Evolutionary conservation across 2,113 vertebrate genomes (phyloP).

Genomic region (Cavia porcellus): DNA sequence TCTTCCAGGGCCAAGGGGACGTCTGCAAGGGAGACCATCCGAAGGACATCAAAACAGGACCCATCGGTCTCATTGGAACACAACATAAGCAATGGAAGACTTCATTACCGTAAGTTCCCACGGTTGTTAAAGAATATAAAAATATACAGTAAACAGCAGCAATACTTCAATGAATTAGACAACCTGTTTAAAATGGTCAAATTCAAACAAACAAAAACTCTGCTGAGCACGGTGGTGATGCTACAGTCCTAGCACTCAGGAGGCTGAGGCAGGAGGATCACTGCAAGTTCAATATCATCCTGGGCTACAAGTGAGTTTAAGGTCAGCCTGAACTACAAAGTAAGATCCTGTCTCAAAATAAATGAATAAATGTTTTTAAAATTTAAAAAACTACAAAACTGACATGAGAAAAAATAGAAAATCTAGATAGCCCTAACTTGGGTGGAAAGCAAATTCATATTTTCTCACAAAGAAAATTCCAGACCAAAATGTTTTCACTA

Average conservation of each 20-base stretch:
- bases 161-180: neutral
- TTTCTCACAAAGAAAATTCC: neutral
- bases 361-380: too few species aligned
- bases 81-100: neutral
- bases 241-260: too few species aligned
- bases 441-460: neutral
- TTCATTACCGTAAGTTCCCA: neutral
- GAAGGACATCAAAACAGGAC: neutral
- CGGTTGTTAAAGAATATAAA: neutral
- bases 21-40: rapidly evolving
- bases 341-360: too few species aligned
- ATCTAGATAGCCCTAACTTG: neutral
- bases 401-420: neutral
- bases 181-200: neutral
- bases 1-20: neutral
- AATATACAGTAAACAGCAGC: neutral
- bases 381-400: neutral
- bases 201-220: neutral
- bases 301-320: too few species aligned
- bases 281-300: too few species aligned
- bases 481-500: neutral
- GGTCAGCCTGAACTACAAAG: too few species aligned
- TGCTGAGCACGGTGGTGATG: too few species aligned
- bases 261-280: too few species aligned
- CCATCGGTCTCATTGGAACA: neutral